Evolutionary conservation across 1,140 invertebrate species (phyloP).

Genomic region (Sycophila sp.): DNA sequence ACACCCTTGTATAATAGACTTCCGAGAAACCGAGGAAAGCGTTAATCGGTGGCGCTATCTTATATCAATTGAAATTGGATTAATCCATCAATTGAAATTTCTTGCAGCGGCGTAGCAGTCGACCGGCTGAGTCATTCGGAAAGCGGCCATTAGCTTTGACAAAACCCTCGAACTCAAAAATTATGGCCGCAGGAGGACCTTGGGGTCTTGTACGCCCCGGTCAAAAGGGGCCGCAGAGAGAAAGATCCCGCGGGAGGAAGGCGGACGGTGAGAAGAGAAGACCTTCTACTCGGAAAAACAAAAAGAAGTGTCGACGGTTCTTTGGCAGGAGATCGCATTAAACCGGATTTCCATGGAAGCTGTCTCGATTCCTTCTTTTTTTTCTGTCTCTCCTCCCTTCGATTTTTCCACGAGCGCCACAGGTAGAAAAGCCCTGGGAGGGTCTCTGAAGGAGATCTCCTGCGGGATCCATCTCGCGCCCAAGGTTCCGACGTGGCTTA

Average conservation of each 20-base stretch:
- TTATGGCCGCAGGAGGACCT: conserved; percentile 9
- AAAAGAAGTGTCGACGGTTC: conserved; percentile 26
- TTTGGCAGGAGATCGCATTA: conserved; percentile 27
- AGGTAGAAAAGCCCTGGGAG: conserved; percentile 24
- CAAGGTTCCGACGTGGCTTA: too few relatives aligned
- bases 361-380: conserved; percentile 25
- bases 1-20: too few relatives aligned
- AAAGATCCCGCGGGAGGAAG: conserved; percentile 10
- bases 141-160: conserved; percentile 1
- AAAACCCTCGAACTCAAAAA: conserved; percentile 15
- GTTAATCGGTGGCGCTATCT: too few relatives aligned
- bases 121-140: too few relatives aligned
- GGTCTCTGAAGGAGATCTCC: too few relatives aligned
- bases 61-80: too few relatives aligned
- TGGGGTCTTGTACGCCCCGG: background rate
- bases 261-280: conserved; percentile 29
- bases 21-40: too few relatives aligned
- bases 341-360: conserved; percentile 36
- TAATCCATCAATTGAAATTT: conserved; percentile 1
- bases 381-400: conserved; percentile 16
- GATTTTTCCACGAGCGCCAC: conserved; percentile 26
- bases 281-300: conserved; percentile 23
- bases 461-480: too few relatives aligned
- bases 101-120: too few relatives aligned
- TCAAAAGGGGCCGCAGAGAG: background rate